These are phyloP conservation scores for Aradus depressus DNA, from an alignment of 2,888 invertebrate species.

Conservation along the genomic window DNA sequence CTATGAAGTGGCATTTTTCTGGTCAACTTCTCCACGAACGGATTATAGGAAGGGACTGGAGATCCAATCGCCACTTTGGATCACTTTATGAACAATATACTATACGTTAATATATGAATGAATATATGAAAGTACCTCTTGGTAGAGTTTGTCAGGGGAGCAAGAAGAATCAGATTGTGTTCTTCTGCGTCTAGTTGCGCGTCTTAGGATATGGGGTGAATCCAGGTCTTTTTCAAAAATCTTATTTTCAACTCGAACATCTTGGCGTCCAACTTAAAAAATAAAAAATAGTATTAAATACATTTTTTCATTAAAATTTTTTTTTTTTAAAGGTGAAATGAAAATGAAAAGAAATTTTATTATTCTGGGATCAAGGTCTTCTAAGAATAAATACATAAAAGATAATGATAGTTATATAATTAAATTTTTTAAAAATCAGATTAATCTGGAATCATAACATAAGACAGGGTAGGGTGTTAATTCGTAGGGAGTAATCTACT, in stretches of 20 bases:
- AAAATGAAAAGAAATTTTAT: neutral
- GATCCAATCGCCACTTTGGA: no score
- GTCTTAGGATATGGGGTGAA: slow-evolving; percentile 2
- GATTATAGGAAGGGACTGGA: no score
- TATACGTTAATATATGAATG: neutral
- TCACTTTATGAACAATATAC: no score
- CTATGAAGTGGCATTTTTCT: no score
- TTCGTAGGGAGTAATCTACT: no score
- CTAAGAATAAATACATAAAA: neutral
- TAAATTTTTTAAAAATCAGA: neutral
- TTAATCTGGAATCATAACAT: no score
- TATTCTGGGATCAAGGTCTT: neutral
- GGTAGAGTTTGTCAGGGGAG: slow-evolving; percentile 3
- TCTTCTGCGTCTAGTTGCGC: slow-evolving; percentile 10
- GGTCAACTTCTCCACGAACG: no score
- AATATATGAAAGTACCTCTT: neutral
- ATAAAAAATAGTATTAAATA: no score
- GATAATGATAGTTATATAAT: neutral
- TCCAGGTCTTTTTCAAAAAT: neutral
- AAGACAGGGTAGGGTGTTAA: no score
- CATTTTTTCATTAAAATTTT: neutral
- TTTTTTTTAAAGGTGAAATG: neutral
- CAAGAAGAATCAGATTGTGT: slow-evolving; percentile 17
- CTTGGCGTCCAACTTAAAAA: no score
- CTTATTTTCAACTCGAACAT: neutral